Percentiles rank a stretch among this genome's conserved stretches.
Conservation (phyloP, 2,113 vertebrate genomes). For the Trogon melanurus region DNA sequence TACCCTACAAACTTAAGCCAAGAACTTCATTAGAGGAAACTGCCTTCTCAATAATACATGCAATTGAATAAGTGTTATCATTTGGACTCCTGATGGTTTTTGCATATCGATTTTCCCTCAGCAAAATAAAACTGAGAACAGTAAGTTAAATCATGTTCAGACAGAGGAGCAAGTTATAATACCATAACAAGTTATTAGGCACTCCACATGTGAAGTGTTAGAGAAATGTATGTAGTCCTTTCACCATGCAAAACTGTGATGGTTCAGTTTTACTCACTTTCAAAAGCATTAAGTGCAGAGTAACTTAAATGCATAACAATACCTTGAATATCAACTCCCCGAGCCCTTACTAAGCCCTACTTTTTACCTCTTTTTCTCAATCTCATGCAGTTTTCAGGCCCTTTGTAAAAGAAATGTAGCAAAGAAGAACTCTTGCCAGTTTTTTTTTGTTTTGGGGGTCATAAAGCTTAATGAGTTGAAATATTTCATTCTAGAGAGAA, state of each 20-base stretch:
- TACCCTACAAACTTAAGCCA: slow-evolving; percentile 31
- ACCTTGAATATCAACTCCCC: background rate
- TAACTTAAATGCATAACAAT: background rate
- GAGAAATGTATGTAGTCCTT: background rate
- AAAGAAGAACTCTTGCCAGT: accelerated
- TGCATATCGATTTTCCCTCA: slow-evolving; percentile 64
- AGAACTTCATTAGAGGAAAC: slow-evolving; percentile 51
- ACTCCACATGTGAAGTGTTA: background rate
- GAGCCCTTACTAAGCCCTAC: background rate
- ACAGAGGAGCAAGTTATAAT: background rate
- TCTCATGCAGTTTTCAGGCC: background rate
- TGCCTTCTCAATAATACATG: slow-evolving; percentile 57
- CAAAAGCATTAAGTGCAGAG: background rate
- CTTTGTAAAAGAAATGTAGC: background rate
- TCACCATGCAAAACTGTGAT: background rate
- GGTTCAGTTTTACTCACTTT: background rate
- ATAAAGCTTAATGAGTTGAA: background rate
- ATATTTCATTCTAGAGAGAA: background rate
- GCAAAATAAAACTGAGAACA: slow-evolving; percentile 35
- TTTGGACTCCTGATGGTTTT: slow-evolving; percentile 45
- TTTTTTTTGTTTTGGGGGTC: background rate
- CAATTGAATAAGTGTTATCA: slow-evolving; percentile 23
- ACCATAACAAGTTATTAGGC: background rate
- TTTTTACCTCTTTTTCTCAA: background rate
- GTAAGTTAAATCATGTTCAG: slow-evolving; percentile 38